phyloP scores from a whole-genome alignment of 2,888 invertebrate species.

The Ametastegia equiseti region DNA sequence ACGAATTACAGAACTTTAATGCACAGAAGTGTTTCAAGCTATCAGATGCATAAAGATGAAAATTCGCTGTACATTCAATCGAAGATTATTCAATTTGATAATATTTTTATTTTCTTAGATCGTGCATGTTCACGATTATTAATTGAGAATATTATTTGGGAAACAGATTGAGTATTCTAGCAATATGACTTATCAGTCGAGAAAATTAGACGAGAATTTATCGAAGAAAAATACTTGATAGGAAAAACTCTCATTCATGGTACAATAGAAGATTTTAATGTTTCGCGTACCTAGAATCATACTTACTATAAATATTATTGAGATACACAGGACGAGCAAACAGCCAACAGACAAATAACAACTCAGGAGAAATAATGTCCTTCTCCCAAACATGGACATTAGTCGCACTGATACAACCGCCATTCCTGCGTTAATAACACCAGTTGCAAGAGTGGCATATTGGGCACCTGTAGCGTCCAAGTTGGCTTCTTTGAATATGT shows the following conservation, averaged over 20 bases:
- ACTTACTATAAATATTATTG: constrained; percentile 83
- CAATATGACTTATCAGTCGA: too few relatives aligned
- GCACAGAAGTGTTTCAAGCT: neutral
- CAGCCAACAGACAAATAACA: constrained; percentile 79
- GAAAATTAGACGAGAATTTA: too few relatives aligned
- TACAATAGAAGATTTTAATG: neutral
- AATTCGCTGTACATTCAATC: too few relatives aligned
- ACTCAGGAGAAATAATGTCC: constrained; percentile 83
- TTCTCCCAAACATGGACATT: constrained; percentile 83
- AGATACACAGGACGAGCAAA: constrained; percentile 80
- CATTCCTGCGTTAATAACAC: constrained; percentile 82
- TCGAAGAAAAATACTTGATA: too few relatives aligned
- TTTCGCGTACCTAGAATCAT: constrained; percentile 31
- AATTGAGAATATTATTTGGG: too few relatives aligned
- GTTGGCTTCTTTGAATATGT: constrained; percentile 86
- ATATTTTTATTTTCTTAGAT: too few relatives aligned
- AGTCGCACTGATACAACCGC: constrained; percentile 82
- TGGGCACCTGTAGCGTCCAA: constrained; percentile 80
- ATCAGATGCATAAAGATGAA: too few relatives aligned
- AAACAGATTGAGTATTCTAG: too few relatives aligned
- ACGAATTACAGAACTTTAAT: neutral
- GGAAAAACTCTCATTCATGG: too few relatives aligned
- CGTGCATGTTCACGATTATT: too few relatives aligned
- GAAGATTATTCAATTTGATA: too few relatives aligned
- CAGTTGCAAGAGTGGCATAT: constrained; percentile 89